phyloP scores from a whole-genome alignment of 2,113 vertebrate species.

The Petaurus breviceps region DNA sequence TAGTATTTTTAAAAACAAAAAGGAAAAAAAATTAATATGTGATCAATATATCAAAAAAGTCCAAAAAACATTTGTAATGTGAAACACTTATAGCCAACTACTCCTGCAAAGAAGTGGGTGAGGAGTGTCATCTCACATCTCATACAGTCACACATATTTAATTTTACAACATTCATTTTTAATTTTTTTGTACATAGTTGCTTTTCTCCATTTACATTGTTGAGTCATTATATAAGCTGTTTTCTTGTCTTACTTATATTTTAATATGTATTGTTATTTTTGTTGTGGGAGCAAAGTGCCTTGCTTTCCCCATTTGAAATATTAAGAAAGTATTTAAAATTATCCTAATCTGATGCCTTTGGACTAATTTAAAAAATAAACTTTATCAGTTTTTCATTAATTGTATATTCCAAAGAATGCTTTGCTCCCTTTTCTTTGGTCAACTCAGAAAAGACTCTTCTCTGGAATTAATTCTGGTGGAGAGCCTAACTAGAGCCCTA shows the following conservation, averaged over 20 bases:
- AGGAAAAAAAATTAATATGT: too few species aligned
- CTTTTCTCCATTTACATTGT: not conserved
- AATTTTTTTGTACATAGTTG: not conserved
- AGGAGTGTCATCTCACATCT: not conserved
- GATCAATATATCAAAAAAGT: too few species aligned
- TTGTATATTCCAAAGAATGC: too few species aligned
- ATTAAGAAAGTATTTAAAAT: too few species aligned
- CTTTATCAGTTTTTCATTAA: not conserved
- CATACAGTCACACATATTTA: not conserved
- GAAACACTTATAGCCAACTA: not conserved
- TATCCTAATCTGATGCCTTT: too few species aligned
- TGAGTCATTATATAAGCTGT: not conserved
- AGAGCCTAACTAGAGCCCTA: too few species aligned
- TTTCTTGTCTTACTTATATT: not conserved
- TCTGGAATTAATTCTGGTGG: too few species aligned
- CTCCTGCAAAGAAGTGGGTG: not conserved
- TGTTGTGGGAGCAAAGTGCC: not conserved
- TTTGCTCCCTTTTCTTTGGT: too few species aligned
- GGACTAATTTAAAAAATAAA: not conserved
- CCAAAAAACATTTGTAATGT: not conserved
- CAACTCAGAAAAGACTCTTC: too few species aligned
- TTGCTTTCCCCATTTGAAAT: not conserved
- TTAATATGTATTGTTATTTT: not conserved
- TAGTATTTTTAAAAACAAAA: too few species aligned
- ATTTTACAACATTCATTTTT: not conserved